Evolutionary conservation across 2,797 vertebrate species (phyloP), one percentile per base, ranked within the genome.

Genomic region (Gambusia yucatana): DNA sequence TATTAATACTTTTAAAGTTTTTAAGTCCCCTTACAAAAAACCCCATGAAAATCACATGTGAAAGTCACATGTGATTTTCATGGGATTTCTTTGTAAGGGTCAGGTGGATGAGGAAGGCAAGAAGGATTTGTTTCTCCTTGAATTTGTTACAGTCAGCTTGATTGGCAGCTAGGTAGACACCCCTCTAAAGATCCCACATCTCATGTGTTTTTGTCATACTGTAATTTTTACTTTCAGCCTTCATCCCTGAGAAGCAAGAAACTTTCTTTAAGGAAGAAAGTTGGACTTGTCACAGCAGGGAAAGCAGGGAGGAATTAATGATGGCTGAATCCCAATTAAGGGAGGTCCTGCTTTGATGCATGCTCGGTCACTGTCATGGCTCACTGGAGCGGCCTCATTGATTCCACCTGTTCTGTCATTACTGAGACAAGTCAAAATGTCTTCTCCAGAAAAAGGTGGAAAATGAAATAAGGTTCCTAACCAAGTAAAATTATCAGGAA

Each of bases 351-450:
- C 70, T 69, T 73, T 79, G 75, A 50, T 76, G 30, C 16, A 39
- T 30, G 65, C 43, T 61, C 47, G 73, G 67, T 47, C 70, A 65
- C 47, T 72, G 73, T 75, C 73, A 75, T 46, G 73, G 41, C 73
- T 61, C 73, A 46, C 25, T 61, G 55, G 55, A 30, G 16, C 52
- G 28, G n/a, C 13, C 36, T 73, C 36, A 48, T 73, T 36, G 59
- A 78, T 50, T 52, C 71, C 57, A 73, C 55, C 77, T 65, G 55
- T 73, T 47, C 57, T 65, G 59, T 65, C 77, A 33, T 65, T 41
- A 41, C 71, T 52, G 57, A 57, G 46, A 52, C 77, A 59, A 73
- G 59, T 43, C 77, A 72, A 61, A 78, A 48, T 73, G 71, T 63
- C 55, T 50, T n/a, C 11, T 1, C 44, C 46, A 28, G 43, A 74